phyloP scores from a whole-genome alignment of 2,113 vertebrate genomes.

The Aegithalos caudatus region DNA sequence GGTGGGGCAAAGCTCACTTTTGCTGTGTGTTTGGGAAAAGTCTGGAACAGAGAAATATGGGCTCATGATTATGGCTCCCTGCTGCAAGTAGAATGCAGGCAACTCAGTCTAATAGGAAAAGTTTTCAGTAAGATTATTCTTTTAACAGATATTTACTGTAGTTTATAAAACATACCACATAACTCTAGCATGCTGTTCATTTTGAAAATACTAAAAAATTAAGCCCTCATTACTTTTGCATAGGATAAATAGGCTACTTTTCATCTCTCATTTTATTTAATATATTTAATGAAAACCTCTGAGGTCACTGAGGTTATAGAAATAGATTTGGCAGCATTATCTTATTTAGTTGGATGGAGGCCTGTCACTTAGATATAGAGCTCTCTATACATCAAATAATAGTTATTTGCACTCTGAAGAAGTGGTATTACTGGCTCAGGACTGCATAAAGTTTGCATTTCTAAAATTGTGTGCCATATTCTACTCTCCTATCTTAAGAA shows the following conservation, averaged over 20 bases:
- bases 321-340: conserved; percentile 57
- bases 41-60: background rate
- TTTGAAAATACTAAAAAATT: background rate
- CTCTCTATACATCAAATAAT: conserved; percentile 44
- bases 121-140: background rate
- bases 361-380: conserved; percentile 43
- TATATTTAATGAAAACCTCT: conserved; percentile 64
- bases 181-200: background rate
- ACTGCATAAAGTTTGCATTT: conserved; percentile 34
- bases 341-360: conserved; percentile 54
- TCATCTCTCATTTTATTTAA: conserved; percentile 11
- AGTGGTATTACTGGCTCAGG: conserved; percentile 15
- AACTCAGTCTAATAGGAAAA: background rate
- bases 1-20: background rate
- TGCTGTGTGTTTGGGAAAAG: background rate
- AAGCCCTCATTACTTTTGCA: background rate
- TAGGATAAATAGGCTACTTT: background rate
- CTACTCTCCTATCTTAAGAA: background rate
- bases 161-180: background rate
- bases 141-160: background rate
- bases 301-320: conserved; percentile 53
- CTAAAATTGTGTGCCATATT: background rate
- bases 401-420: conserved; percentile 48
- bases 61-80: background rate
- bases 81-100: background rate